Base-by-base conservation (phyloP, 2,113 vertebrate genomes). In the Lamprotornis superbus region DNA sequence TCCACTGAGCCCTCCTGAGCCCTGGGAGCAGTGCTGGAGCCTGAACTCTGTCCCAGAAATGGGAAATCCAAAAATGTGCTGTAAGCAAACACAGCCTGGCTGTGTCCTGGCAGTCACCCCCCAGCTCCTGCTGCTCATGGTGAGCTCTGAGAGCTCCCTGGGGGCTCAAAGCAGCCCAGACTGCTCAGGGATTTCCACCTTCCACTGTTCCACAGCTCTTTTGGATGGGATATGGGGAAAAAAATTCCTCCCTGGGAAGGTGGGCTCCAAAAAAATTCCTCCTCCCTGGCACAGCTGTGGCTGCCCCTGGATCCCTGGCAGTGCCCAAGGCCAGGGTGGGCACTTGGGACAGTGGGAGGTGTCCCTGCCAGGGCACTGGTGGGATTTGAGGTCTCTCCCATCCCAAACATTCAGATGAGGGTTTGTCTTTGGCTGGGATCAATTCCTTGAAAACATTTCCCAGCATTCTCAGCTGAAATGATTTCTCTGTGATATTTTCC, bases 181-280 rank as follows among this genome's bases (percentile, higher is more conserved):
- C 16, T 28, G 18, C 22, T 40, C 28, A 0, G 31, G 37, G 18
- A 15, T 8, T 5, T 3, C 5, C 20, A 17, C 21, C 39, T 63
- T 44, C 11, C 52, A 57, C 6, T 7, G 3, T 4, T 47, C 21
- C 33, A 18, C 5, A 0, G 1, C 50, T 24, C 1, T 1, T 16
- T 44, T 11, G 0, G 0, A 3, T 21, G 23, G 33, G 33, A 33
- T 6, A 5, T 0, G 10, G 19, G 59, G 12, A 1, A 50, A 8
- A 52, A 19, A 20, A 44, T 10, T 89, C 7, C 18, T 20, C 1
- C 1, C 50, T 44, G 76, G 16, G 5, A 64, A 42, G 40, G 14
- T 15, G 40, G 40, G 40, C 40, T 42, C 40, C 40, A 42, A 42
- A 42, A 40, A 42, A 42, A 42, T 42, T 42, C 15, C 40, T 42